Evolutionary conservation across 2,888 invertebrate genomes (phyloP).

Genomic region (Lissonota sp.): DNA sequence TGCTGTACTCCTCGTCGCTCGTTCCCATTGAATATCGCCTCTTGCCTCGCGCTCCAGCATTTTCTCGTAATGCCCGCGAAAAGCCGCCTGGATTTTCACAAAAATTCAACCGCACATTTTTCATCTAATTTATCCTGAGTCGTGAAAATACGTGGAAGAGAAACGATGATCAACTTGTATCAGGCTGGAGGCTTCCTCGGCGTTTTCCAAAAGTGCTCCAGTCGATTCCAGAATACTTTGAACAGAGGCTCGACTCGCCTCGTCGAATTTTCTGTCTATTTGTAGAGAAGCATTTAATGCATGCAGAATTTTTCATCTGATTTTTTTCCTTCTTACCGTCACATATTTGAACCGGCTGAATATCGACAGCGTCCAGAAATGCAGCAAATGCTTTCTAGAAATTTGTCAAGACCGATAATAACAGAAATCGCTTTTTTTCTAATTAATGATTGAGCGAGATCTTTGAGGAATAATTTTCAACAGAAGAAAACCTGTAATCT

Average conservation of each 20-base stretch:
- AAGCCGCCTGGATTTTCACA: constrained; percentile 71
- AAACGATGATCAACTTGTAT: constrained; percentile 75
- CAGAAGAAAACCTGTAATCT: constrained; percentile 69
- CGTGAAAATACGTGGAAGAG: not conserved
- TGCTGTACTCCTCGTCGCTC: constrained; percentile 75
- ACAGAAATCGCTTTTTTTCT: not conserved
- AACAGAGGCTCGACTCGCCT: constrained; percentile 70
- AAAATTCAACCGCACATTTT: not conserved
- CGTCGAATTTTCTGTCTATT: constrained; percentile 58
- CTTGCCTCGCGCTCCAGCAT: constrained; percentile 73
- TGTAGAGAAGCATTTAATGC: not conserved
- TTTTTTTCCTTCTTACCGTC: constrained; percentile 64
- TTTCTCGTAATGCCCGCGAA: constrained; percentile 77
- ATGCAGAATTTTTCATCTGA: constrained; percentile 12
- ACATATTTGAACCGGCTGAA: constrained; percentile 62
- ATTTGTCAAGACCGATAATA: constrained; percentile 9
- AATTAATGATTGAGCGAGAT: not conserved
- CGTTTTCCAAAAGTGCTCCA: constrained; percentile 69
- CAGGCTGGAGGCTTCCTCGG: constrained; percentile 73
- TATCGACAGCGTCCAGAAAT: constrained; percentile 74
- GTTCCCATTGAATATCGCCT: constrained; percentile 78
- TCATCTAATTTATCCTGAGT: too few species aligned
- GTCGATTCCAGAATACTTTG: constrained; percentile 72
- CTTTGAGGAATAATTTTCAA: not conserved
- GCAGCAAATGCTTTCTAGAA: constrained; percentile 75